Percentiles rank a stretch among this genome's conserved stretches.
Conservation (phyloP, 1,140 invertebrate genomes). For the Monochamus saltuarius region DNA sequence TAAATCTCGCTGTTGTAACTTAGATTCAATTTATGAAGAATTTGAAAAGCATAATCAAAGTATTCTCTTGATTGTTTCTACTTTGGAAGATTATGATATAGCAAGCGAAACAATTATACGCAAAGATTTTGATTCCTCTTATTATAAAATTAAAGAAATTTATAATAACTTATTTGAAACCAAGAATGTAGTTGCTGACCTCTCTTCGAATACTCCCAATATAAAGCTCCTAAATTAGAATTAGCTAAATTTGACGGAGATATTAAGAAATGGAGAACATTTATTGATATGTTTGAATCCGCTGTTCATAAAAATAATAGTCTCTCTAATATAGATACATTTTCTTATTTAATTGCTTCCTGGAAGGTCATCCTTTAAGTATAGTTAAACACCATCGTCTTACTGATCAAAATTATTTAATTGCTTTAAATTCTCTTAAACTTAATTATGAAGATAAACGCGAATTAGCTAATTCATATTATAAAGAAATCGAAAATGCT, state of each 20-base stretch:
- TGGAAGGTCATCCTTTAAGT: slow-evolving; percentile 5
- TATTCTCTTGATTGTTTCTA: neutral
- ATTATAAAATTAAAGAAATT: slow-evolving; percentile 1
- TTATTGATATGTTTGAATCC: slow-evolving; percentile 22
- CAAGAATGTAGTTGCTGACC: neutral
- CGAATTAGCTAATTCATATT: slow-evolving; percentile 19
- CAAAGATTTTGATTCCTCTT: neutral
- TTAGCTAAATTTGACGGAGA: slow-evolving; percentile 26
- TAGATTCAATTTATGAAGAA: neutral
- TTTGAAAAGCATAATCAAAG: neutral
- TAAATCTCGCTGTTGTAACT: no score
- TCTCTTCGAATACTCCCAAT: slow-evolving; percentile 1
- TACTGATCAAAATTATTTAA: slow-evolving; percentile 20
- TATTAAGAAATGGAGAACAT: slow-evolving; percentile 17
- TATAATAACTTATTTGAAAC: neutral
- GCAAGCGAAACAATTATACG: neutral
- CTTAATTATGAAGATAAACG: slow-evolving; percentile 21
- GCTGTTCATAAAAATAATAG: slow-evolving; percentile 15
- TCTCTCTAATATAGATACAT: slow-evolving; percentile 10
- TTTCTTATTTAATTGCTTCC: slow-evolving; percentile 18
- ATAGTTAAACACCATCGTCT: slow-evolving; percentile 7
- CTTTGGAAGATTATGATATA: neutral
- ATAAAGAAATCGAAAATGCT: slow-evolving; percentile 5
- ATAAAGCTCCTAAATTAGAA: slow-evolving; percentile 20
- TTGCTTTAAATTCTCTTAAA: slow-evolving; percentile 16